phyloP scores from a whole-genome alignment of 2,797 vertebrate genomes.

The Acrocephalus scirpaceus region DNA sequence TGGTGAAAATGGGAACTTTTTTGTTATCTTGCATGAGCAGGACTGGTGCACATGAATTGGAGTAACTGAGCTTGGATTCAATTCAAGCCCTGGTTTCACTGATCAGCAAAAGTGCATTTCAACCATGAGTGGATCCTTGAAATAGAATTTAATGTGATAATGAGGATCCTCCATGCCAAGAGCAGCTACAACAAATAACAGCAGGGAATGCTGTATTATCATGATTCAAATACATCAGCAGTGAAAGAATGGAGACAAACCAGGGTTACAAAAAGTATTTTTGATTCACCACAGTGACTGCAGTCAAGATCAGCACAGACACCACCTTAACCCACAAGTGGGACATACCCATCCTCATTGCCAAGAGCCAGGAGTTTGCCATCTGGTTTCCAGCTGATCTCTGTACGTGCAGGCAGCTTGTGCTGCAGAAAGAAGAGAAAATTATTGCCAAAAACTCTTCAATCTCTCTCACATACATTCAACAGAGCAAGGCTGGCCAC shows the following conservation, averaged over 20 bases:
- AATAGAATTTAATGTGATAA: not conserved
- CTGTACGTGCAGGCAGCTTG: conserved; percentile 91
- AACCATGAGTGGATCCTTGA: not conserved
- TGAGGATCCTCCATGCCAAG: not conserved
- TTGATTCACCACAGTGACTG: not conserved
- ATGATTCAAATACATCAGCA: not conserved
- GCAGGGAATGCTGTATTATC: not conserved
- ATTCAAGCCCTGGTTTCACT: not conserved
- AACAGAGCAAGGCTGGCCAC: not conserved
- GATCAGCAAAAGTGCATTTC: not conserved
- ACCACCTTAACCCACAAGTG: not conserved
- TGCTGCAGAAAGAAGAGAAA: conserved; percentile 81
- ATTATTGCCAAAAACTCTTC: not conserved
- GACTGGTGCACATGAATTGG: not conserved
- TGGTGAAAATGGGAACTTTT: not conserved
- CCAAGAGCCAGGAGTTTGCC: conserved; percentile 90
- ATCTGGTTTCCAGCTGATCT: conserved; percentile 95
- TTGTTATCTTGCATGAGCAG: not conserved
- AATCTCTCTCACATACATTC: not conserved
- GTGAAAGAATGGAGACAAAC: not conserved
- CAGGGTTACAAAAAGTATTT: not conserved
- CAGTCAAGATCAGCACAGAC: not conserved
- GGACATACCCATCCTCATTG: conserved; percentile 95
- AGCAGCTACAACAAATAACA: not conserved
- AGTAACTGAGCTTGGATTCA: not conserved